Evolutionary conservation across 2,888 invertebrate genomes (phyloP).

Genomic region (Chironomus riparius): DNA sequence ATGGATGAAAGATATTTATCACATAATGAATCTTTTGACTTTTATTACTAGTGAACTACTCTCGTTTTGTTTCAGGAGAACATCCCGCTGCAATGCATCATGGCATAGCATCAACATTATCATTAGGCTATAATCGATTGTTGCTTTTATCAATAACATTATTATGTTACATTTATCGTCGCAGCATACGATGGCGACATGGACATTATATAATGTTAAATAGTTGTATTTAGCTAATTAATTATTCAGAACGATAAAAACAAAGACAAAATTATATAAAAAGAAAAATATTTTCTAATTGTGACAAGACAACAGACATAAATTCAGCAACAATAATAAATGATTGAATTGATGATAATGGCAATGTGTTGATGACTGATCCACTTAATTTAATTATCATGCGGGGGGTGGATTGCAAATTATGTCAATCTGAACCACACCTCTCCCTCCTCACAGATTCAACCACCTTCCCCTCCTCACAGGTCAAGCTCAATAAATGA

Average conservation of each 20-base stretch:
- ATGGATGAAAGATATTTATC: too few species aligned
- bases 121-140: slow-evolving; percentile 27
- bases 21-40: neutral
- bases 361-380: neutral
- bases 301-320: too few species aligned
- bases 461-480: too few species aligned
- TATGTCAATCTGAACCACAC: too few species aligned
- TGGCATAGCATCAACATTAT: slow-evolving; percentile 41
- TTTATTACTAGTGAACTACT: neutral
- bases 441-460: too few species aligned
- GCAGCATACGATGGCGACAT: slow-evolving; percentile 30
- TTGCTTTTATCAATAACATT: slow-evolving; percentile 24
- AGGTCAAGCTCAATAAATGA: too few species aligned
- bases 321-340: neutral
- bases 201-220: slow-evolving; percentile 28
- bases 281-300: neutral
- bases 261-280: neutral
- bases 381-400: neutral
- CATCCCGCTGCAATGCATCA: slow-evolving; percentile 82
- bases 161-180: slow-evolving; percentile 15
- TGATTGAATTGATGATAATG: neutral
- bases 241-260: neutral
- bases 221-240: slow-evolving; percentile 19
- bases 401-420: too few species aligned
- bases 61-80: slow-evolving; percentile 41